A percentile compares a stretch with the other conserved stretches of the same genome.
Evolutionary conservation across 1,140 invertebrate species (phyloP).

Genomic region (Drosophila lacteicornis): DNA sequence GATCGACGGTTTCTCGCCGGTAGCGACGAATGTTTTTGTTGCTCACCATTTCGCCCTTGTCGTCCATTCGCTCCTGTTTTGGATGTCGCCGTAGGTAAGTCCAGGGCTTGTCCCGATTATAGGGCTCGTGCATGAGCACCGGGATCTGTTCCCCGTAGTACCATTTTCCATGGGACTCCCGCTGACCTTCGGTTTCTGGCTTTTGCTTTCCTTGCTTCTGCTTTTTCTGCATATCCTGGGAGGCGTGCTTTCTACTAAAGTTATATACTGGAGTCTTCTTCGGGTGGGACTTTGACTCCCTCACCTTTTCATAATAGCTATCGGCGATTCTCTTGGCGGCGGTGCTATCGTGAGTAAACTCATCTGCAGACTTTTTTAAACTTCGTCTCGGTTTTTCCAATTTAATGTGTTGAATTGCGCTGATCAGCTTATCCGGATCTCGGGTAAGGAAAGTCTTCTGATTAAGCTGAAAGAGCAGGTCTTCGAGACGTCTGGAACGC

Average conservation of each 20-base stretch:
- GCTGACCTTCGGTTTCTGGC: not conserved
- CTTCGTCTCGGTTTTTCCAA: not conserved
- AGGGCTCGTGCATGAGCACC: slow-evolving; percentile 43
- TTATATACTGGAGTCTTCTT: not conserved
- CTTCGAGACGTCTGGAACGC: not conserved
- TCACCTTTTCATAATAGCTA: not conserved
- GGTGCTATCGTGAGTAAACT: no score
- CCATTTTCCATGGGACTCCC: not conserved
- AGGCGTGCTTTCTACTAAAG: not conserved
- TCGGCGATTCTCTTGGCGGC: not conserved
- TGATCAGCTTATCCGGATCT: not conserved
- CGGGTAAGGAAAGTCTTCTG: slow-evolving; percentile 4
- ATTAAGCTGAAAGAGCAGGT: not conserved
- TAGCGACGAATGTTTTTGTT: slow-evolving; percentile 17
- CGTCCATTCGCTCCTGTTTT: not conserved
- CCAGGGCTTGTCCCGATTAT: slow-evolving; percentile 3
- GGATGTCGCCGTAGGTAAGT: slow-evolving; percentile 62
- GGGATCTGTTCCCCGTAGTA: slow-evolving; percentile 39
- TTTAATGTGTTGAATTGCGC: not conserved
- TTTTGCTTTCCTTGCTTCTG: not conserved
- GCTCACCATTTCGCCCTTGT: not conserved
- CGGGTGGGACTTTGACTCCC: not conserved
- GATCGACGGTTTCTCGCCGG: not conserved
- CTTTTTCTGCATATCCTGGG: not conserved
- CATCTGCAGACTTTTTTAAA: no score